A percentile compares a stretch with the other conserved stretches of the same genome.
Conservation (phyloP, 2,888 invertebrate species). For the Euphydryas editha region DNA sequence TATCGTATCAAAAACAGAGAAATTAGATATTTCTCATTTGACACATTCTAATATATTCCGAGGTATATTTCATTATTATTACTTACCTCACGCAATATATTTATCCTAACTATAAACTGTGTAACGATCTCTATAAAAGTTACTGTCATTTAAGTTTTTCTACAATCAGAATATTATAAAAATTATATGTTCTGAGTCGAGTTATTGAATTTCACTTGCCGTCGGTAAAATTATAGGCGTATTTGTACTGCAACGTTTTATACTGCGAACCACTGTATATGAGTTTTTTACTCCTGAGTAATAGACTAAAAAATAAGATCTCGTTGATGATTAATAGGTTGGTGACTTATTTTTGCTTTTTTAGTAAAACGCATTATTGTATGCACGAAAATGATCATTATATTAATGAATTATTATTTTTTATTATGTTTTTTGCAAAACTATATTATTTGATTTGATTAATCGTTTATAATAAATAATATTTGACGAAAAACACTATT, state of each 20-base stretch:
- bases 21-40: background rate
- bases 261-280: slow-evolving; percentile 23
- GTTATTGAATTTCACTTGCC: slow-evolving; percentile 33
- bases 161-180: background rate
- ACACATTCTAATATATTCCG: slow-evolving; percentile 3
- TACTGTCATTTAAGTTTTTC: background rate
- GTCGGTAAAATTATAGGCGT: slow-evolving; percentile 53
- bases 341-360: background rate
- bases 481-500: too few species aligned
- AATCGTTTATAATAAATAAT: too few species aligned
- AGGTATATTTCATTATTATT: slow-evolving; percentile 2
- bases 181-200: background rate
- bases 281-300: background rate
- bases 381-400: background rate
- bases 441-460: too few species aligned
- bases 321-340: background rate
- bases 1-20: slow-evolving; percentile 13
- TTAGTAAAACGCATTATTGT: background rate
- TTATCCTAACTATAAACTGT: background rate
- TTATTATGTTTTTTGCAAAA: too few species aligned
- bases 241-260: slow-evolving; percentile 46
- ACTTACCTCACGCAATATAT: background rate
- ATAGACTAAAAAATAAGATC: background rate
- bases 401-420: background rate
- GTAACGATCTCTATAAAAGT: background rate